phyloP scores from a whole-genome alignment of 2,113 vertebrate genomes.

The Trochalopteron elliotii region DNA sequence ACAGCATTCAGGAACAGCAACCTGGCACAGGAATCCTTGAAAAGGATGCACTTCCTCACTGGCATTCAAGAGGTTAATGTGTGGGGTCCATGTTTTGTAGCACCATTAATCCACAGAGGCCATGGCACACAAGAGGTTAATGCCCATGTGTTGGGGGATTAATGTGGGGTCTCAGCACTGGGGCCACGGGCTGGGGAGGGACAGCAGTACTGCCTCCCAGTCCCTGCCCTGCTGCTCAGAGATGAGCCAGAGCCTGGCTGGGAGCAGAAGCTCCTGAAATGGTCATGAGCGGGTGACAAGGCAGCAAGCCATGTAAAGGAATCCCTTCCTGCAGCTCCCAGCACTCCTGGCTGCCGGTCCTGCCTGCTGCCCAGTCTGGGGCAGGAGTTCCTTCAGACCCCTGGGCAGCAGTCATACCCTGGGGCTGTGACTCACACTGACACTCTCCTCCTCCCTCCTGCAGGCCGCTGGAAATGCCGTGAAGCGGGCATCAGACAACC shows the following conservation, averaged over 20 bases:
- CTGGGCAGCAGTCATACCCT: fast-evolving
- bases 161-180: fast-evolving
- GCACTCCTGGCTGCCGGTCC: not conserved
- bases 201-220: not conserved
- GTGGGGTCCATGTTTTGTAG: not conserved
- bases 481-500: constrained; percentile 94
- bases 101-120: not conserved
- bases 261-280: constrained; percentile 41
- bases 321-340: not conserved
- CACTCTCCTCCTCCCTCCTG: not conserved
- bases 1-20: not conserved
- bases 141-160: fast-evolving
- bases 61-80: not conserved
- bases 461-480: constrained; percentile 94
- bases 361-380: not conserved
- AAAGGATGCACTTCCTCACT: not conserved
- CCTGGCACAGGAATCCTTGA: not conserved
- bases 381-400: not conserved
- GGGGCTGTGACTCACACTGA: not conserved
- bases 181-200: not conserved
- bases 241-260: not conserved
- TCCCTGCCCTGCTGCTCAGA: not conserved
- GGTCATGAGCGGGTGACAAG: constrained; percentile 34
- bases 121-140: not conserved
- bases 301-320: constrained; percentile 3